Percentiles rank a stretch among this genome's conserved stretches.
phyloP scores from a whole-genome alignment of 2,888 invertebrate species.

The Melieria omissa region DNA sequence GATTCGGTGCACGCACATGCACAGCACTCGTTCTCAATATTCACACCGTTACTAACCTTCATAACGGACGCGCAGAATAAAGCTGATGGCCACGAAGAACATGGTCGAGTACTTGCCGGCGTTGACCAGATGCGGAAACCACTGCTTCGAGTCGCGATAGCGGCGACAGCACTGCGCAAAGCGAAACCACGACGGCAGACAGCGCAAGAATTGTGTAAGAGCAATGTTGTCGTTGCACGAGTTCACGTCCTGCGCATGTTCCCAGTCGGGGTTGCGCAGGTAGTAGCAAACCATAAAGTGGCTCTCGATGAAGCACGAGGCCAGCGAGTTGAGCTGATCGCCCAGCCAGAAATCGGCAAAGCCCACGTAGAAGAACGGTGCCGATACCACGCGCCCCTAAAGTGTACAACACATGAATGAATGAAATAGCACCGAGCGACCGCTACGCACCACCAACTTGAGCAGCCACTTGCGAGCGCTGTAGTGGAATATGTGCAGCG shows the following conservation, averaged over 20 bases:
- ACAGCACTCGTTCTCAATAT: slow-evolving; percentile 40
- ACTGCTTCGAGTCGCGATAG: slow-evolving; percentile 90
- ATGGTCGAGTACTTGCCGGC: slow-evolving; percentile 97
- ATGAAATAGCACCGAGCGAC: no score
- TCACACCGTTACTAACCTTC: slow-evolving; percentile 63
- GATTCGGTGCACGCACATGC: background rate
- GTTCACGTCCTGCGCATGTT: slow-evolving; percentile 51
- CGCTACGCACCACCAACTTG: slow-evolving; percentile 68
- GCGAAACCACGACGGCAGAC: slow-evolving; percentile 98
- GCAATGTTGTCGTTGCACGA: slow-evolving; percentile 74
- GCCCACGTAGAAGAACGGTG: slow-evolving; percentile 90
- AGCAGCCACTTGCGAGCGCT: slow-evolving; percentile 93
- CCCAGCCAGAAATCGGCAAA: slow-evolving; percentile 98
- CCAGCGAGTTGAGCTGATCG: slow-evolving; percentile 94
- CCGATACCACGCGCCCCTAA: slow-evolving; percentile 80
- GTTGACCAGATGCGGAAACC: slow-evolving; percentile 93
- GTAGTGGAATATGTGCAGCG: slow-evolving; percentile 87
- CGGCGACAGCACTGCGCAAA: slow-evolving; percentile 96
- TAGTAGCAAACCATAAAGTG: slow-evolving; percentile 94
- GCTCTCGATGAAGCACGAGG: slow-evolving; percentile 88
- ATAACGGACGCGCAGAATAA: slow-evolving; percentile 71
- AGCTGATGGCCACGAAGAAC: slow-evolving; percentile 89
- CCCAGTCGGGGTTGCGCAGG: slow-evolving; percentile 76
- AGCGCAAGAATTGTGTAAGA: slow-evolving; percentile 84
- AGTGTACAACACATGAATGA: background rate